These are phyloP conservation scores for Folsomia manolachei DNA, from an alignment of 2,888 invertebrate genomes.

Conservation along the genomic window DNA sequence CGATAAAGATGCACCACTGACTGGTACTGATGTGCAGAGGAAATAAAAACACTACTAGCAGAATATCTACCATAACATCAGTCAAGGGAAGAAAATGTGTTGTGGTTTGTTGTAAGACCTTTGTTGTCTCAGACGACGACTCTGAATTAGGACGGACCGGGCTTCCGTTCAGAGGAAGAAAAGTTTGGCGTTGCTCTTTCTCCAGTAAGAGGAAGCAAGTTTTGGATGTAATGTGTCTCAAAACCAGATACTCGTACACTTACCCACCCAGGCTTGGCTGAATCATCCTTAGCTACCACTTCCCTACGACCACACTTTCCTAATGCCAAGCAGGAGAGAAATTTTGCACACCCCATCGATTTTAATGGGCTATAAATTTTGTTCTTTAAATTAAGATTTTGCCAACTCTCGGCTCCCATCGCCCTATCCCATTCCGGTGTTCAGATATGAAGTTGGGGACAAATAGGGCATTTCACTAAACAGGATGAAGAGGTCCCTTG, in stretches of 20 bases:
- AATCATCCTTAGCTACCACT: no score
- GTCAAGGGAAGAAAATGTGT: no score
- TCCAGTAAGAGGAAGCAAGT: not conserved
- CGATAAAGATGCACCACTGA: no score
- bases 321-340: constrained; percentile 12
- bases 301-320: no score
- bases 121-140: no score
- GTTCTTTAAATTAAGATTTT: constrained; percentile 40
- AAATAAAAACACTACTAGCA: no score
- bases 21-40: no score
- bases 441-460: not conserved
- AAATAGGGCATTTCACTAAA: not conserved
- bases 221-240: not conserved
- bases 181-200: not conserved
- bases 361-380: constrained; percentile 41
- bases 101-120: not conserved
- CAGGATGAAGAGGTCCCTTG: not conserved
- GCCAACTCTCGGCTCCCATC: not conserved
- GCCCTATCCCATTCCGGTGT: not conserved
- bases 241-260: not conserved
- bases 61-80: no score
- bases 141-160: no score
- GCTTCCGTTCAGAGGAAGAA: not conserved
- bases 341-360: constrained; percentile 39
- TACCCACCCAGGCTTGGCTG: no score